Base-by-base conservation (phyloP, 1,140 invertebrate species). In the Linepithema humile region DNA sequence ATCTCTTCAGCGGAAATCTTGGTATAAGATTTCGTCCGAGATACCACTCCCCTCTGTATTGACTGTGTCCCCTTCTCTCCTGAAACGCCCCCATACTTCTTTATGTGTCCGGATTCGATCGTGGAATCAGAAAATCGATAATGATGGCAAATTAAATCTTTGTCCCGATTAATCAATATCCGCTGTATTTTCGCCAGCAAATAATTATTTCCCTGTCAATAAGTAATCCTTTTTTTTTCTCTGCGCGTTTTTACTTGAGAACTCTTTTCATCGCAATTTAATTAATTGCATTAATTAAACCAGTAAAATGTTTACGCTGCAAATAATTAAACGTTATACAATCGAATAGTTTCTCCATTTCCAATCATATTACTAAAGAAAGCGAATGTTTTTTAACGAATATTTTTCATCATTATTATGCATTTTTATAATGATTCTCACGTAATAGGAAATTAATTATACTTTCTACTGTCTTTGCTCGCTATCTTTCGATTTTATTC, bases 11-110 rank as follows among this genome's bases (percentile, higher is more conserved):
- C 35, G 38, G 48, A 84, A 85, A 86, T 85, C 73, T 86, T 20
- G 64, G 72, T 65, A 80, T 72, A 32, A 72, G 48, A 59, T 67
- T 84, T 86, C 45, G 82, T 82, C 32, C 17, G 57, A n/a, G 84
- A 64, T 83, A 80, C 53, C 32, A 29, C 59, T 48, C 15, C 12
- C 9, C 5, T n/a, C 26, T 26, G 23, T 40, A 3, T 35, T 23
- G 32, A 60, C 53, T 45, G 43, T 69, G 29, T 0, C 17, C 10
- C 20, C 20, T n/a, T 48, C 23, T 55, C 45, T 45, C 4, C 7
- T 9, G 7, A 15, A 48, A 1, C n/a, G n/a, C n/a, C n/a, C 9
- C 43, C 43, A 2, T 45, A 45, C 43, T 2, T 45, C 43, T 45
- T 45, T 3, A 3, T 5, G 6, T 32, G 20, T 55, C 20, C 9